These are phyloP conservation scores for Plebejus anna DNA, from an alignment of 2,888 invertebrate species.

Conservation along the genomic window DNA sequence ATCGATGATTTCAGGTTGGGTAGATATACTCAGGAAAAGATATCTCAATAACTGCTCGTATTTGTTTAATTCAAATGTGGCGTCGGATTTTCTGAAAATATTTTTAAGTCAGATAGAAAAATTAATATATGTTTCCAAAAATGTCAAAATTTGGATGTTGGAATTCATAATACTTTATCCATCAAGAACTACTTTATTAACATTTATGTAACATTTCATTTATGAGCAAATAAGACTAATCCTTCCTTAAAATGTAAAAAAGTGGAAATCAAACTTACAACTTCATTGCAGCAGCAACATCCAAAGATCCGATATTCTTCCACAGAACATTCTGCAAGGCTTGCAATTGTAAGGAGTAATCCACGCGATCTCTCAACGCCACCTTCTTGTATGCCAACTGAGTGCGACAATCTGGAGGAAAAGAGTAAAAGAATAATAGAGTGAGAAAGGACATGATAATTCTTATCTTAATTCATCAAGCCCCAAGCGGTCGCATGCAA, in stretches of 20 bases:
- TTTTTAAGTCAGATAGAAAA: too few relatives aligned
- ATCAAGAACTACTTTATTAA: too few relatives aligned
- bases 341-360: slow-evolving; percentile 70
- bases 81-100: slow-evolving; percentile 53
- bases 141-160: too few relatives aligned
- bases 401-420: slow-evolving; percentile 48
- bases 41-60: slow-evolving; percentile 53
- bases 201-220: too few relatives aligned
- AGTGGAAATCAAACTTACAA: slow-evolving; percentile 53
- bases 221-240: too few relatives aligned
- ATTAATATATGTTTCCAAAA: too few relatives aligned
- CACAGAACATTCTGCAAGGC: slow-evolving; percentile 78
- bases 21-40: slow-evolving; percentile 45
- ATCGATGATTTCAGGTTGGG: slow-evolving; percentile 33
- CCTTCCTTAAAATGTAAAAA: too few relatives aligned
- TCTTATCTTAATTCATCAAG: too few relatives aligned
- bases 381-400: slow-evolving; percentile 62
- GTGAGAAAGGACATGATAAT: neutral
- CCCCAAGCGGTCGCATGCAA: too few relatives aligned
- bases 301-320: slow-evolving; percentile 80
- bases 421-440: neutral
- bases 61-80: slow-evolving; percentile 57
- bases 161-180: too few relatives aligned
- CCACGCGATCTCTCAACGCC: slow-evolving; percentile 72
- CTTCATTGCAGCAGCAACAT: slow-evolving; percentile 63